Base-by-base conservation (phyloP, 2,888 invertebrate genomes). In the Salpingus planirostris region DNA sequence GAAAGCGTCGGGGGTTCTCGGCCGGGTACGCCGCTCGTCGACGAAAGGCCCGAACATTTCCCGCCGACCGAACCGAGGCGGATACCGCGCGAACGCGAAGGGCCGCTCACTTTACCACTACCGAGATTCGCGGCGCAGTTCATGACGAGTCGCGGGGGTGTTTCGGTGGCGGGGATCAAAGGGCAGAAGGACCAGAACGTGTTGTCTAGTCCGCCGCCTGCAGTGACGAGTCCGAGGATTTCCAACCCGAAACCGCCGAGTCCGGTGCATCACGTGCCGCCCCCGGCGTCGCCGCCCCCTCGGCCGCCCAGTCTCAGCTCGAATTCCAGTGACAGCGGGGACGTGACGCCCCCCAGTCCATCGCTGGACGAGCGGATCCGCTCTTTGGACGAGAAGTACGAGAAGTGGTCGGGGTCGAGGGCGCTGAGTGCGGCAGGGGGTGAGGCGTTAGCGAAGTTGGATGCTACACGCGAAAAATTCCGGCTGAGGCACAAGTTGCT, bases 361-460 rank as follows among this genome's bases (percentile, higher is more conserved):
- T 80, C 83, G 13, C 72, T 95, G 46, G 93, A 95, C 57, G 93
- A 95, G 62, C 74, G 93, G 43, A 88, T 97, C 50, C 79, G 86
- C 44, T 88, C 85, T 30, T 72, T 96, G 35, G 93, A 95, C 65
- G 93, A 92, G 62, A 89, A 88, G 60, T 90, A 92, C 58, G 89
- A 90, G 57, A 82, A 84, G 50, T 90, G 89, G 90, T 85, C 84
- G 22, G 80, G 80, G 24, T 73, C 76, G 29, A 68, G 78, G 43
- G 71, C 74, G 15, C 53, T 75, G 24, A 69, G 76, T 48, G 73
- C 77, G 4, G 66, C 70, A 1, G 70, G 67, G 8, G 64, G 69
- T 15, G 71, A 72, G 40, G 69, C 69, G 1, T 52, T 69, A 13
- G 68, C 69, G 2, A 68, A 68, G 44, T 54, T 70, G 34, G 72